Evolutionary conservation across 2,888 invertebrate species (phyloP), one percentile per base, ranked within the genome.

Genomic region (Eudemis profundana): DNA sequence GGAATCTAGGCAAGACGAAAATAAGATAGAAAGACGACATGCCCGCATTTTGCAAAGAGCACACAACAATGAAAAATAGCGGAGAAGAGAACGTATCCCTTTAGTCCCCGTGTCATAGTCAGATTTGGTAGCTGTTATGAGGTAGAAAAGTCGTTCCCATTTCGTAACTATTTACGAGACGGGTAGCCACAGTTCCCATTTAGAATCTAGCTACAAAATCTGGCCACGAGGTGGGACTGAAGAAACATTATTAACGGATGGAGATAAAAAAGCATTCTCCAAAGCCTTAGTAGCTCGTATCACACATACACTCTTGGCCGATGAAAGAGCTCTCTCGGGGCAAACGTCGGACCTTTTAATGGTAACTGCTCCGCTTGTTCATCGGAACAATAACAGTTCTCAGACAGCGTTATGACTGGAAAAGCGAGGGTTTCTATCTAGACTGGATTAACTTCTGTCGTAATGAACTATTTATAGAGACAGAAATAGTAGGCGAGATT

Each of bases 341-440:
- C 84, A 83, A 85, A 85, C 81, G 85, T 82, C 81, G 81, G 84
- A 81, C 84, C 85, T 84, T 87, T 86, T 85, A 86, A 88, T 83
- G 78, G 84, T 78, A 84, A 85, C 83, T 85, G 83, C 81, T 83
- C 79, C 77, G 49, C 72, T 67, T 77, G 81, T 80, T 78, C 83
- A 78, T 84, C 86, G 84, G 82, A 78, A 82, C 84, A 86, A 84
- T 83, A 82, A 80, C 77, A 79, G 76, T 74, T 74, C 66, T 71
- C 68, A 66, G 69, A 61, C 68, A 21, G 59, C 38, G 27, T 33
- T 44, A 42, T 27, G 51, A 44, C 51, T 42, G 33, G 33, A 42
- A 36, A 44, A 44, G 61, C 51, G 33, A 12, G 10, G 19, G 27
- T 10, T 33, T 42, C 21, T 42, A 60, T 51, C 42, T 15, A n/a